phyloP scores from a whole-genome alignment of 2,113 vertebrate genomes.

The Ploceus nigricollis region DNA sequence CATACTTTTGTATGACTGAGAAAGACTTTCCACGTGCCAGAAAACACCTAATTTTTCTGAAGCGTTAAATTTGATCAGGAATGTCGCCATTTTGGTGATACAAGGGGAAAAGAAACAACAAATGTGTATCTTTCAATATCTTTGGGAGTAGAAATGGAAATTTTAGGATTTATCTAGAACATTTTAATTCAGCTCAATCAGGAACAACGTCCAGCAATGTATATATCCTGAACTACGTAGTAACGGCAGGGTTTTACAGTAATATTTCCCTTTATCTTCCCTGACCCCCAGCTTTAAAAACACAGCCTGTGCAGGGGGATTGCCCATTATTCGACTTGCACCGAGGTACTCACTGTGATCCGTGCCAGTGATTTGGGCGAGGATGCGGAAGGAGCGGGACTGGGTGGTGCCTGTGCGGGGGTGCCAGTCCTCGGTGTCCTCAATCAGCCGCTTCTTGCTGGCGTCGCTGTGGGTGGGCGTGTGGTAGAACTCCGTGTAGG shows the following conservation, averaged over 20 bases:
- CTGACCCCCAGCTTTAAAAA: fast-evolving
- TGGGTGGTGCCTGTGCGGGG: slow-evolving; percentile 91
- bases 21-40: not conserved
- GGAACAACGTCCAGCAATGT: not conserved
- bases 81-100: not conserved
- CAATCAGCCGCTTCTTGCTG: slow-evolving; percentile 92
- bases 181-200: not conserved
- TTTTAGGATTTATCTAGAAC: not conserved
- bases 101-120: not conserved
- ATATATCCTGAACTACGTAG: not conserved
- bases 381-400: slow-evolving; percentile 94
- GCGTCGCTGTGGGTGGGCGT: slow-evolving; percentile 87
- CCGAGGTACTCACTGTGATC: slow-evolving; percentile 77
- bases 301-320: fast-evolving
- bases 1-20: not conserved
- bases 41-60: not conserved
- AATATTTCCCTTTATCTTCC: not conserved
- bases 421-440: slow-evolving; percentile 96
- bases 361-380: slow-evolving; percentile 95
- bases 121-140: fast-evolving
- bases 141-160: not conserved
- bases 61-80: not conserved
- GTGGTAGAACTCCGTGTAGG: slow-evolving; percentile 91
- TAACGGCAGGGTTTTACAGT: not conserved
- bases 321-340: fast-evolving